These are phyloP conservation scores for Bursaphelenchus okinawaensis DNA, from an alignment of 2,888 invertebrate genomes.

Conservation along the genomic window DNA sequence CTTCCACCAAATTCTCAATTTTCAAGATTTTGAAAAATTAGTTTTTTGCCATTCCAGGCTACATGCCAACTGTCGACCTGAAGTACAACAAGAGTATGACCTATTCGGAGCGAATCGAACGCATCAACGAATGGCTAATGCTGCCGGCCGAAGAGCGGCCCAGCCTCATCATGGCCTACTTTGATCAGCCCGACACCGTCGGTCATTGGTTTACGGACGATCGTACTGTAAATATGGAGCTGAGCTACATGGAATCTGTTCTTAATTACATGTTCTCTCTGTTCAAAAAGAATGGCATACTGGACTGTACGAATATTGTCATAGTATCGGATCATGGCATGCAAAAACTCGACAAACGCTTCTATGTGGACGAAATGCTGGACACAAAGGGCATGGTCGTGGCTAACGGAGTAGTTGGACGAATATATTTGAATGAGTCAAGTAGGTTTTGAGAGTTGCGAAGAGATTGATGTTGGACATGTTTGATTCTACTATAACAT, in stretches of 20 bases:
- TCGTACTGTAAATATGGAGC: constrained; percentile 32
- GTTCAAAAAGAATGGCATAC: constrained; percentile 32
- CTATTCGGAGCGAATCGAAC: constrained; percentile 40
- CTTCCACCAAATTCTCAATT: too few relatives aligned
- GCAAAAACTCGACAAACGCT: constrained; percentile 36
- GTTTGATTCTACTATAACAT: too few relatives aligned
- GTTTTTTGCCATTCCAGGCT: constrained; percentile 16
- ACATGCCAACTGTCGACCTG: constrained; percentile 37
- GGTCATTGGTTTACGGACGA: constrained; percentile 41
- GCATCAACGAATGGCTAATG: constrained; percentile 26
- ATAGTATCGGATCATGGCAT: constrained; percentile 51
- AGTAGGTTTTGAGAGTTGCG: constrained; percentile 15
- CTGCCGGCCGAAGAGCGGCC: constrained; percentile 33
- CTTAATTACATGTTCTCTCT: constrained; percentile 40
- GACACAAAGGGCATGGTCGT: constrained; percentile 31
- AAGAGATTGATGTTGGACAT: too few relatives aligned
- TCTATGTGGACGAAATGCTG: constrained; percentile 36
- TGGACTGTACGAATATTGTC: constrained; percentile 48
- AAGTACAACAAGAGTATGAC: constrained; percentile 41
- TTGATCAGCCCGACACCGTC: constrained; percentile 49
- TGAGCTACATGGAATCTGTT: constrained; percentile 35
- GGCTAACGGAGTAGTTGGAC: constrained; percentile 42
- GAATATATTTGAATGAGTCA: constrained; percentile 38
- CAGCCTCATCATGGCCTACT: constrained; percentile 46
- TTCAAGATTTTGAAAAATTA: too few relatives aligned